Conservation (phyloP, 2,113 vertebrate genomes). For the Microcebus tavaratra region DNA sequence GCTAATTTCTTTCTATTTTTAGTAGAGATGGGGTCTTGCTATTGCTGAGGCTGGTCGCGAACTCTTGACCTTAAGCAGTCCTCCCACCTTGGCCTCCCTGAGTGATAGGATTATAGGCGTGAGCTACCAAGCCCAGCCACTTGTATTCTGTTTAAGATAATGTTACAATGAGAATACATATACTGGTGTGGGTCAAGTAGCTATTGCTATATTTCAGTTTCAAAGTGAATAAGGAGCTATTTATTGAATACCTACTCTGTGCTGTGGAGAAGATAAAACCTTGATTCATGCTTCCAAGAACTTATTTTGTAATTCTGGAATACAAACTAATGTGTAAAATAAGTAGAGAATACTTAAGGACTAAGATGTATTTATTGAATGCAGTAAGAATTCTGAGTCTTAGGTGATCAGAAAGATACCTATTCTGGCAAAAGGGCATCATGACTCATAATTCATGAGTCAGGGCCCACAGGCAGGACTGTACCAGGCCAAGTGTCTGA, state of each 20-base stretch:
- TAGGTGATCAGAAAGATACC: not conserved
- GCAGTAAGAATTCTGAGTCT: conserved; percentile 22
- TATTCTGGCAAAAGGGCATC: not conserved
- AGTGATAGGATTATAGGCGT: too few species aligned
- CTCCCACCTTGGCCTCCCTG: too few species aligned
- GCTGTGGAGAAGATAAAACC: not conserved
- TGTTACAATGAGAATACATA: not conserved
- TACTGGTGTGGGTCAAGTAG: not conserved
- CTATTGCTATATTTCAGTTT: not conserved
- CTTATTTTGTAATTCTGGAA: not conserved
- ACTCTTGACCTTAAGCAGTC: too few species aligned
- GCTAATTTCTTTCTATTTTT: too few species aligned
- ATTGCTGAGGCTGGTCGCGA: too few species aligned
- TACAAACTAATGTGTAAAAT: not conserved
- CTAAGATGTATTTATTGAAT: not conserved
- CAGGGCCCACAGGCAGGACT: not conserved
- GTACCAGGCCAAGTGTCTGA: not conserved
- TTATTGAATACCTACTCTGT: not conserved
- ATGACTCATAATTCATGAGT: not conserved
- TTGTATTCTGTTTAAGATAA: conserved; percentile 33
- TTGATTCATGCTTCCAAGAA: conserved; percentile 36
- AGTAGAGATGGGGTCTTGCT: too few species aligned
- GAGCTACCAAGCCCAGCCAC: not conserved
- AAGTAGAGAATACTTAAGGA: conserved; percentile 14
- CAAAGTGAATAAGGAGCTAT: not conserved